A percentile compares a stretch with the other conserved stretches of the same genome.
Evolutionary conservation across 2,797 vertebrate genomes (phyloP).

Genomic region (Chelmon rostratus): DNA sequence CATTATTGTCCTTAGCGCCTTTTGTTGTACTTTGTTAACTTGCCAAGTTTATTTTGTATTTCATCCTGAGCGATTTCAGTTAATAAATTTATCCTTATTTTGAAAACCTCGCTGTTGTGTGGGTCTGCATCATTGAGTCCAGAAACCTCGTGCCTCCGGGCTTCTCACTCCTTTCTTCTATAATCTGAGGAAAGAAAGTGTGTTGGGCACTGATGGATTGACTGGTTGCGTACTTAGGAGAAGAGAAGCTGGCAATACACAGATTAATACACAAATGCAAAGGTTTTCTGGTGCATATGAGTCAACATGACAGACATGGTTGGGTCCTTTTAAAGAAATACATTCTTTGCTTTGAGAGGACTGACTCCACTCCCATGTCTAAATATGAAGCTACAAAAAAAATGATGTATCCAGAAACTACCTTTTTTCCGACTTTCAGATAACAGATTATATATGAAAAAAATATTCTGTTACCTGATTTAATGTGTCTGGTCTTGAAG

Average conservation of each 20-base stretch:
- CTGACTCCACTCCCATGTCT: background rate
- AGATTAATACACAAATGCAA: background rate
- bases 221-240: background rate
- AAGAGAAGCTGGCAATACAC: background rate
- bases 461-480: background rate
- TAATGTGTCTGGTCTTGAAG: background rate
- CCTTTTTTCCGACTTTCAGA: background rate
- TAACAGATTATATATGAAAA: background rate
- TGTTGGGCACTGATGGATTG: background rate
- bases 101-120: too few species aligned
- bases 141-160: too few species aligned
- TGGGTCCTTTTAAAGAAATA: background rate
- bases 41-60: too few species aligned
- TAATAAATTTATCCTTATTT: too few species aligned
- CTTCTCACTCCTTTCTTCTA: too few species aligned
- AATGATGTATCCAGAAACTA: background rate
- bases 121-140: too few species aligned
- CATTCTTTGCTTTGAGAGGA: background rate
- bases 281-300: background rate
- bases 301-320: background rate
- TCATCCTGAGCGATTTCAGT: too few species aligned
- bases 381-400: background rate
- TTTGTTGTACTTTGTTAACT: too few species aligned
- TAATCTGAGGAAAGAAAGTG: background rate
- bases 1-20: too few species aligned